A percentile compares a stretch with the other conserved stretches of the same genome.
Evolutionary conservation across 1,140 invertebrate species (phyloP).

Genomic region (Ditylenchus dipsaci): DNA sequence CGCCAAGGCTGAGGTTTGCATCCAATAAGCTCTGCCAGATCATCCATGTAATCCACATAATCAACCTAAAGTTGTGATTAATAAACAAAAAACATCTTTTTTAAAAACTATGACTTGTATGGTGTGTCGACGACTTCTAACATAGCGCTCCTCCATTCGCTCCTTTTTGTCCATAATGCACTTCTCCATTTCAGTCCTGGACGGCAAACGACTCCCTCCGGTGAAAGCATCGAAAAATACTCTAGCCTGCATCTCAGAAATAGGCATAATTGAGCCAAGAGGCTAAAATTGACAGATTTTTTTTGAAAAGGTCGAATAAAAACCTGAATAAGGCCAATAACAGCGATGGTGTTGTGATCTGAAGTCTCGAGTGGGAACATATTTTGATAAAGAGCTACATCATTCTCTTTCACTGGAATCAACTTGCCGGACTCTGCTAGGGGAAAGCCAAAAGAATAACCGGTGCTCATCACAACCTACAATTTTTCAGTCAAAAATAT

Average conservation of each 20-base stretch:
- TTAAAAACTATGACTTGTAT: slow-evolving; percentile 26
- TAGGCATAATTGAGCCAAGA: slow-evolving; percentile 62
- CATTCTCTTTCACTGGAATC: slow-evolving; percentile 55
- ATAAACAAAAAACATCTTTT: slow-evolving; percentile 8
- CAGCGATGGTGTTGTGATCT: slow-evolving; percentile 59
- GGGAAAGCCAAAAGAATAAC: slow-evolving; percentile 42
- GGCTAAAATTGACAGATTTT: slow-evolving; percentile 47
- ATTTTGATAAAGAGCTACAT: slow-evolving; percentile 60
- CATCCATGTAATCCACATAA: slow-evolving; percentile 45
- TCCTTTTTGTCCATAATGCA: slow-evolving; percentile 1
- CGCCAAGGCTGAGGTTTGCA: slow-evolving; percentile 21
- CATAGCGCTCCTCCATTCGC: slow-evolving; percentile 25
- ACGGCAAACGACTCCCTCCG: slow-evolving; percentile 19
- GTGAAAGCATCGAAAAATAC: slow-evolving; percentile 39
- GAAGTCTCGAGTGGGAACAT: slow-evolving; percentile 60
- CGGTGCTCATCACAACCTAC: slow-evolving; percentile 47
- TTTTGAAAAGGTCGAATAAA: slow-evolving; percentile 8
- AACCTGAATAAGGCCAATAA: slow-evolving; percentile 63
- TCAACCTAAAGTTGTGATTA: slow-evolving; percentile 26
- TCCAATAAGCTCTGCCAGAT: slow-evolving; percentile 34
- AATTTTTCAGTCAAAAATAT: slow-evolving; percentile 15
- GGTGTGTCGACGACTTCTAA: slow-evolving; percentile 35
- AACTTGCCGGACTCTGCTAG: slow-evolving; percentile 34
- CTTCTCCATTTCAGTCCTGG: slow-evolving; percentile 16
- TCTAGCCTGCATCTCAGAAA: slow-evolving; percentile 62